Base-by-base conservation (phyloP, 92 coral and sea anemone species). In the Zoanthus sansibaricus region DNA sequence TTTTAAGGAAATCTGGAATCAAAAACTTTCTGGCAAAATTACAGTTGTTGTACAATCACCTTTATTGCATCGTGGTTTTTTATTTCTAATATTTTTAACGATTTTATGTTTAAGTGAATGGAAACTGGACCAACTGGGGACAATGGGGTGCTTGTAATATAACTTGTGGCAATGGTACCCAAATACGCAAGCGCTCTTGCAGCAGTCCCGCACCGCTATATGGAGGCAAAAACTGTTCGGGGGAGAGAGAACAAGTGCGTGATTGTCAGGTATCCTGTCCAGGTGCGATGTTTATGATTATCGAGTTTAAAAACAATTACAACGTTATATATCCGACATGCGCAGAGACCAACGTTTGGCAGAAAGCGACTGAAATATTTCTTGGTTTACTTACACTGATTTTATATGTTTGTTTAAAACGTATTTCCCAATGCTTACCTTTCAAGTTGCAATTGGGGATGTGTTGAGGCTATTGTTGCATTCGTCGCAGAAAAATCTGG, bases 91-190 rank as follows among this genome's bases (percentile, higher is more conserved):
- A 25, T 12, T 20, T 58, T 62, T n/a, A 9, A 69, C 46, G 4
- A n/a, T 11, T 3, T 30, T 76, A 9, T 11, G 14, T n/a, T 51
- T 20, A 30, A 80, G 85, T 80, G 7, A 66, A 46, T 21, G 85
- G 85, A 45, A 80, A 67, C 75, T 80, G 85, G 85, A 44, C 85
- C 1, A 74, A 21, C 0, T 80, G 85, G 85, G 3, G 7, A 5
- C 56, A 80, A 21, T 80, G 85, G 85, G 74, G 75, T 5, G 75
- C 49, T 13, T 80, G 85, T 49, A 80, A 46, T 10, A 80, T 62
- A 66, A 79, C 84, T 4, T 80, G 85, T 47, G 85, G 85, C 6
- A 66, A 80, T 67, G 85, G 85, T 16, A 80, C 85, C 1, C 85
- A 80, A 42, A 6, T 9, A 10, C 85, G 85, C 17, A 13, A 16